phyloP scores from a whole-genome alignment of 2,797 vertebrate genomes.

The Melanotaenia maccullochi region DNA sequence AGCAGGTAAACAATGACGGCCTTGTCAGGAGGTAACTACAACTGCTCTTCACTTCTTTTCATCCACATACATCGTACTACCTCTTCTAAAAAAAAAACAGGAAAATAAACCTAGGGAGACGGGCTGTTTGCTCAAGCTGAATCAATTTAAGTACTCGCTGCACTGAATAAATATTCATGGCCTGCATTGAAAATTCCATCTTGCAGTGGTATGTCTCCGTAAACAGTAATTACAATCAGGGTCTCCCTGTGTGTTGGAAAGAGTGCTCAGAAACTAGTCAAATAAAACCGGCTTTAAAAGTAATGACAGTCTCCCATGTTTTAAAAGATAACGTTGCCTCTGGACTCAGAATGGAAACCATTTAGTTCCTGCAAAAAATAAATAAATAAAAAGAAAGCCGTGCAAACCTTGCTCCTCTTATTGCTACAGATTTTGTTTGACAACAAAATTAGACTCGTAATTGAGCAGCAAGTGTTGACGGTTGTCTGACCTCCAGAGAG shows the following conservation, averaged over 20 bases:
- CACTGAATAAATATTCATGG: slow-evolving; percentile 49
- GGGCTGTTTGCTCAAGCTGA: slow-evolving; percentile 78
- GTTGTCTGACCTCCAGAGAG: slow-evolving; percentile 57
- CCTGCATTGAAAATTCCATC: slow-evolving; percentile 70
- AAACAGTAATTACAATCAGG: slow-evolving; percentile 79
- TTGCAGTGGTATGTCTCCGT: slow-evolving; percentile 66
- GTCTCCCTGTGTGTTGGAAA: slow-evolving; percentile 43
- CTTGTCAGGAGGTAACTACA: slow-evolving; percentile 16
- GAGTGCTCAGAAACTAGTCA: slow-evolving; percentile 14
- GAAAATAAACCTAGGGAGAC: slow-evolving; percentile 69
- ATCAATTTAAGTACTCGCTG: slow-evolving; percentile 76
- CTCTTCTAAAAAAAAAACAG: slow-evolving; percentile 43
- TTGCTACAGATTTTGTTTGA: slow-evolving; percentile 60
- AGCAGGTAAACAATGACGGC: slow-evolving; percentile 30
- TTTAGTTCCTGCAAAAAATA: slow-evolving; percentile 27
- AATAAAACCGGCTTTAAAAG: slow-evolving; percentile 51
- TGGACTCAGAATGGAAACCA: slow-evolving; percentile 58
- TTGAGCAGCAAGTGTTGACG: slow-evolving; percentile 67
- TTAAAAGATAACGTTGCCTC: slow-evolving; percentile 32
- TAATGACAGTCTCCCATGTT: slow-evolving; percentile 33
- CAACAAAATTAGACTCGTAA: slow-evolving; percentile 66
- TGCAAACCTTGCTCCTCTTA: slow-evolving; percentile 16
- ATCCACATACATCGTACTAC: slow-evolving; percentile 12
- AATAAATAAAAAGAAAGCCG: slow-evolving; percentile 8
- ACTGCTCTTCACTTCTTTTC: slow-evolving; percentile 12